phyloP scores from a whole-genome alignment of 2,888 invertebrate species.

The Harmothoe impar region DNA sequence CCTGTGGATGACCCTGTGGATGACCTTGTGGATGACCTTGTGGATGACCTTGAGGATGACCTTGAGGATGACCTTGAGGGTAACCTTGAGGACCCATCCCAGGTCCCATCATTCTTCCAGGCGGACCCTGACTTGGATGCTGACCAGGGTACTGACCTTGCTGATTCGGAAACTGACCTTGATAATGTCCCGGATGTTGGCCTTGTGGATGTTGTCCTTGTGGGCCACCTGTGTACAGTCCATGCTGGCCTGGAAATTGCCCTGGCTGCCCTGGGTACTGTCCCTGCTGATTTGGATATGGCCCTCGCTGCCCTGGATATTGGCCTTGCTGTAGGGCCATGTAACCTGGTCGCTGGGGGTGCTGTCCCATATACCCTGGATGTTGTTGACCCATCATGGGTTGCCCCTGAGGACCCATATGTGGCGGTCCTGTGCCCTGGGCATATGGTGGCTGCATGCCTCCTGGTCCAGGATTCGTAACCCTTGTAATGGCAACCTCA shows the following conservation, averaged over 20 bases:
- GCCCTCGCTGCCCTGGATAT: conserved; percentile 2
- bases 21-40: background rate
- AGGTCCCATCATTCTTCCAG: conserved; percentile 29
- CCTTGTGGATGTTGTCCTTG: background rate
- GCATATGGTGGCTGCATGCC: conserved; percentile 10
- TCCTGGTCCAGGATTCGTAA: conserved; percentile 24
- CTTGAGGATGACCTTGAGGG: background rate
- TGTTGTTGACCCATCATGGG: background rate
- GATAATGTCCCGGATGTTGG: background rate
- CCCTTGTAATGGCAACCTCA: conserved; percentile 30
- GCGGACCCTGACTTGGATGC: background rate
- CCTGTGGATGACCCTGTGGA: background rate
- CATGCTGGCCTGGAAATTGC: conserved; percentile 8
- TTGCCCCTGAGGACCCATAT: conserved; percentile 21
- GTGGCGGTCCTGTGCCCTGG: background rate
- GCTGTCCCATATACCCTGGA: conserved; percentile 35
- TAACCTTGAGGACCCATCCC: background rate
- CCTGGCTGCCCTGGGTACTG: background rate
- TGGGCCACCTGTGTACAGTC: conserved; percentile 35
- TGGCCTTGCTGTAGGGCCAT: conserved; percentile 33
- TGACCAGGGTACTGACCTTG: conserved; percentile 44
- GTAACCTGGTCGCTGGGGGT: conserved; percentile 25
- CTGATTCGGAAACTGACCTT: background rate
- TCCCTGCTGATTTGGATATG: conserved; percentile 15
- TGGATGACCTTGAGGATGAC: conserved; percentile 2